Conservation (phyloP, 1,140 invertebrate species). For the Mesaphorura yosii region DNA sequence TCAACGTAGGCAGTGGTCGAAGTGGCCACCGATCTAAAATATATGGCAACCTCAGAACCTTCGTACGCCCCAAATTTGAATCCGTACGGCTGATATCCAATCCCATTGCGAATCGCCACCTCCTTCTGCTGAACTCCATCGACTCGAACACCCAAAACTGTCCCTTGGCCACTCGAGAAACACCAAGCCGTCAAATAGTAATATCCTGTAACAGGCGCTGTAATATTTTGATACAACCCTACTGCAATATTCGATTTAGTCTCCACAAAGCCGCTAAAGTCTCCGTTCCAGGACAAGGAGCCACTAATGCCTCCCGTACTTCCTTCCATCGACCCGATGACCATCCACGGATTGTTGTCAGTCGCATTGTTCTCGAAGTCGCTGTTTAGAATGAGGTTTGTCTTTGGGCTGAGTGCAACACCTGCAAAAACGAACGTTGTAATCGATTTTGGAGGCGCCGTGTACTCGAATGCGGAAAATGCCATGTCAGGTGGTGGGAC, state of each 20-base stretch:
- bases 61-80: slow-evolving; percentile 9
- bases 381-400: not conserved
- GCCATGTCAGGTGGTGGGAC: not conserved
- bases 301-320: not conserved
- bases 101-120: not conserved
- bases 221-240: not conserved
- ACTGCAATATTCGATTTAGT: slow-evolving; percentile 3
- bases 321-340: not conserved
- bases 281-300: not conserved
- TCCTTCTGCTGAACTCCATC: slow-evolving; percentile 13
- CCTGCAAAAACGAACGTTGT: slow-evolving; percentile 4
- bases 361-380: not conserved
- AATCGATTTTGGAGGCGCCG: slow-evolving; percentile 12
- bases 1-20: slow-evolving; percentile 2
- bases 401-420: not conserved
- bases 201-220: not conserved
- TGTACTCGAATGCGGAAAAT: not conserved
- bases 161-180: slow-evolving; percentile 1
- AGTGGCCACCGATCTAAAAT: not conserved
- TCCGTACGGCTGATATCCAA: slow-evolving; percentile 6
- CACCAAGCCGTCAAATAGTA: slow-evolving; percentile 19
- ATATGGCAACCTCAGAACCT: slow-evolving; percentile 10
- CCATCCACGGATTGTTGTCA: not conserved
- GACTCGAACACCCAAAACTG: slow-evolving; percentile 13
- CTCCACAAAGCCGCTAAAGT: not conserved